A percentile compares a stretch with the other conserved stretches of the same genome.
These are phyloP conservation scores for Pollenia angustigena DNA, from an alignment of 2,888 invertebrate genomes.

Conservation along the genomic window DNA sequence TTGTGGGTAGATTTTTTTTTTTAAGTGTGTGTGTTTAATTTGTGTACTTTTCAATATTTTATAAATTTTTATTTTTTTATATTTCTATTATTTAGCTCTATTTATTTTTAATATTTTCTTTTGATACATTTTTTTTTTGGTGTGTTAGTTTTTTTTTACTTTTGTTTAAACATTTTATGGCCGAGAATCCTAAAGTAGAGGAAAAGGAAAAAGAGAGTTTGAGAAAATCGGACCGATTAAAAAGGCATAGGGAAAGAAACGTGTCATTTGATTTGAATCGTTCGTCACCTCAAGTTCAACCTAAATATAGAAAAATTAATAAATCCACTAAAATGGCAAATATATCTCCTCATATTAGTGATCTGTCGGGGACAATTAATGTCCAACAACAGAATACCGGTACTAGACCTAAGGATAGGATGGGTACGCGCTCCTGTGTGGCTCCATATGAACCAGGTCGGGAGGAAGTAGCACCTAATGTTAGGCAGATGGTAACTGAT, in stretches of 20 bases:
- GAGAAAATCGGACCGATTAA: neutral
- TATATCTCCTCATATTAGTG: neutral
- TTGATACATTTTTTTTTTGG: too few species aligned
- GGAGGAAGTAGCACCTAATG: neutral
- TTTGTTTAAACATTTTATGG: too few species aligned
- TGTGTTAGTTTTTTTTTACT: too few species aligned
- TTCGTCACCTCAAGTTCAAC: slow-evolving; percentile 25
- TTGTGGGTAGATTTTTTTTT: too few species aligned
- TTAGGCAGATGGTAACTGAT: neutral
- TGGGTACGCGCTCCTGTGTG: too few species aligned
- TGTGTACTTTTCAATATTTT: too few species aligned
- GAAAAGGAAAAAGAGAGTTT: neutral
- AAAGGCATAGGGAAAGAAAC: slow-evolving; percentile 5
- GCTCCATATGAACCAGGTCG: neutral
- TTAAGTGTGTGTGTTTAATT: too few species aligned
- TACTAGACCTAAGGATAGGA: neutral
- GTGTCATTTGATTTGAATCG: slow-evolving; percentile 12
- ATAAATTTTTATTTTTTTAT: too few species aligned
- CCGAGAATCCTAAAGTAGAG: too few species aligned
- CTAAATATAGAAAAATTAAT: neutral
- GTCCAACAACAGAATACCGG: neutral
- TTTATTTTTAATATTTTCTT: too few species aligned
- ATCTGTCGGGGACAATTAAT: slow-evolving; percentile 4
- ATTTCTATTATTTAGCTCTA: too few species aligned
- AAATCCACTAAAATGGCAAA: neutral